Evolutionary conservation across 1,140 invertebrate species (phyloP).

Genomic region (Augochlora pura): DNA sequence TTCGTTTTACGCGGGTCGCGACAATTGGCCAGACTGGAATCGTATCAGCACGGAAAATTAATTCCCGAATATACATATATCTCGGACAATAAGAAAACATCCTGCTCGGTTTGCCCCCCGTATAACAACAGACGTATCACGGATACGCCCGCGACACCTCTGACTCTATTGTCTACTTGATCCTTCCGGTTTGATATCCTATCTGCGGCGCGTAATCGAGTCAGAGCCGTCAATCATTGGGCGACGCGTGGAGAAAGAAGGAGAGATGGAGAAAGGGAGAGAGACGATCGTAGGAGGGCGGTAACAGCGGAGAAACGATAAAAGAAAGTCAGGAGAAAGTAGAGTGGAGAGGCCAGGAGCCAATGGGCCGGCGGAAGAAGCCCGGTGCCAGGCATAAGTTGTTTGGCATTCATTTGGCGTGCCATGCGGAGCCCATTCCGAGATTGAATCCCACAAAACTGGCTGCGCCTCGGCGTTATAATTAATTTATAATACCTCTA

Average conservation of each 20-base stretch:
- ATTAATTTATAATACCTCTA: slow-evolving; percentile 77
- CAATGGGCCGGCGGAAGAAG: slow-evolving; percentile 12
- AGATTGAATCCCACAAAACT: slow-evolving; percentile 73
- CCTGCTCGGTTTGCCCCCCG: neutral
- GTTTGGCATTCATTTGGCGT: slow-evolving; percentile 67
- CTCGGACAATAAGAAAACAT: neutral
- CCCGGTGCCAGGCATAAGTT: slow-evolving; percentile 46
- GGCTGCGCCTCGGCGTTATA: slow-evolving; percentile 61
- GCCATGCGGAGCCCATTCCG: slow-evolving; percentile 59
- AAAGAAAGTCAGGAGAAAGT: neutral
- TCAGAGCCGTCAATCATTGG: slow-evolving; percentile 4
- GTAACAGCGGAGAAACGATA: neutral
- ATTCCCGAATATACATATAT: neutral
- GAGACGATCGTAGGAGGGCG: too few relatives aligned
- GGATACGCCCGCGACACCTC: slow-evolving; percentile 15
- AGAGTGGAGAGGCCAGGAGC: neutral
- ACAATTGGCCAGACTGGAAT: neutral
- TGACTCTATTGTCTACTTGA: slow-evolving; percentile 11
- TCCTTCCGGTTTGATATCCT: slow-evolving; percentile 5
- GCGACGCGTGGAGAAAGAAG: neutral
- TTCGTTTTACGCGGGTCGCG: too few relatives aligned
- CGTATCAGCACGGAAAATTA: neutral
- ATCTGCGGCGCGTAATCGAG: slow-evolving; percentile 1
- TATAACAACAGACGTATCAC: slow-evolving; percentile 7
- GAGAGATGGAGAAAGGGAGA: too few relatives aligned